phyloP scores from a whole-genome alignment of 2,888 invertebrate genomes.

The Trachelus tabidus region DNA sequence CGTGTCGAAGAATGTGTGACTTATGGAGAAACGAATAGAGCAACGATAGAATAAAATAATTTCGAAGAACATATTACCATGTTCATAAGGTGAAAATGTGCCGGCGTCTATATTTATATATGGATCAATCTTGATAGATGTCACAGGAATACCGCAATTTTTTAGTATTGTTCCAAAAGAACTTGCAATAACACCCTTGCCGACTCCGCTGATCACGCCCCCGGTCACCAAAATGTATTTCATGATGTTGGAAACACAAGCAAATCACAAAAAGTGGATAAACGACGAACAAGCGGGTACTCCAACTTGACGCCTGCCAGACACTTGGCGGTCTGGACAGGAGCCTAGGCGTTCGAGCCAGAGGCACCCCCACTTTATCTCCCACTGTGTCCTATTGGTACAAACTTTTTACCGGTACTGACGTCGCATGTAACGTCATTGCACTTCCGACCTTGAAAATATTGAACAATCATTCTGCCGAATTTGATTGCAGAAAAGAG shows the following conservation, averaged over 20 bases:
- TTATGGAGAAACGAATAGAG: not conserved
- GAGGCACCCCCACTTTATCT: not conserved
- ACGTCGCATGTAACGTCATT: conserved; percentile 12
- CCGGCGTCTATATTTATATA: conserved; percentile 99
- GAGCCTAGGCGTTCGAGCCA: conserved; percentile 19
- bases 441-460: conserved; percentile 20
- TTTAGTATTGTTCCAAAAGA: conserved; percentile 96
- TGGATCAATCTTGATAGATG: conserved; percentile 99
- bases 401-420: not conserved
- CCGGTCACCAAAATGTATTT: conserved; percentile 99
- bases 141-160: conserved; percentile 94
- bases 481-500: not conserved
- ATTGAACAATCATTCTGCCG: not conserved
- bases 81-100: conserved; percentile 98
- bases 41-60: not conserved
- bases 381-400: conserved; percentile 13
- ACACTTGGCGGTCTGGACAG: conserved; percentile 36
- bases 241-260: conserved; percentile 69
- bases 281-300: not conserved
- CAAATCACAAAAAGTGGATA: not conserved
- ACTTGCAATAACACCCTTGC: conserved; percentile 95
- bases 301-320: conserved; percentile 24
- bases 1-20: not conserved
- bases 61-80: conserved; percentile 75
- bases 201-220: conserved; percentile 98